Percentiles rank a stretch among this genome's conserved stretches.
Evolutionary conservation across 1,140 invertebrate species (phyloP).

Genomic region (Drosophila ogumai): DNA sequence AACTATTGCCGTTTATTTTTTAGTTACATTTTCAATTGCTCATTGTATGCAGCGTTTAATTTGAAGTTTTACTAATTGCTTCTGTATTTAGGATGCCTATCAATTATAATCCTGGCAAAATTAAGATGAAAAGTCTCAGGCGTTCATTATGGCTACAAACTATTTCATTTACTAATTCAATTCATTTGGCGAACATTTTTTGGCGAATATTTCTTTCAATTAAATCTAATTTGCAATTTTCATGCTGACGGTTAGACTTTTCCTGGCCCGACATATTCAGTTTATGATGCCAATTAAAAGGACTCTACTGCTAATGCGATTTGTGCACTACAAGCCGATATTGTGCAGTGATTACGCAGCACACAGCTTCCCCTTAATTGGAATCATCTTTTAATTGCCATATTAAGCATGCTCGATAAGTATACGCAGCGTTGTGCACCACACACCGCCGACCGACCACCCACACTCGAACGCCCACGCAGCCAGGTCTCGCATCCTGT

Average conservation of each 20-base stretch:
- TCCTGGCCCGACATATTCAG: conserved; percentile 18
- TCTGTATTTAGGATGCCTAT: background rate
- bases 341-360: conserved; percentile 58
- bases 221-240: conserved; percentile 1
- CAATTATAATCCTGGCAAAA: background rate
- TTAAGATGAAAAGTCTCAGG: background rate
- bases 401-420: conserved; percentile 68
- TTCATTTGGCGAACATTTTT: background rate
- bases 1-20: background rate
- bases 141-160: background rate
- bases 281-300: conserved; percentile 67
- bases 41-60: background rate
- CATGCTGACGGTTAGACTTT: background rate
- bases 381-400: conserved; percentile 78
- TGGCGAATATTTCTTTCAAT: background rate
- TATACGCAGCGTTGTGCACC: conserved; percentile 44
- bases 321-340: conserved; percentile 44
- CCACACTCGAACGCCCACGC: background rate
- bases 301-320: conserved; percentile 51
- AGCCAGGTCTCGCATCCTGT: conserved; percentile 10
- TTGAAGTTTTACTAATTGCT: background rate
- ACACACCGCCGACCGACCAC: conserved; percentile 18
- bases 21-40: background rate
- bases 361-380: conserved; percentile 66
- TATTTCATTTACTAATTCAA: background rate